Base-by-base conservation (phyloP, 2,797 vertebrate species). In the Hemibagrus guttatus region DNA sequence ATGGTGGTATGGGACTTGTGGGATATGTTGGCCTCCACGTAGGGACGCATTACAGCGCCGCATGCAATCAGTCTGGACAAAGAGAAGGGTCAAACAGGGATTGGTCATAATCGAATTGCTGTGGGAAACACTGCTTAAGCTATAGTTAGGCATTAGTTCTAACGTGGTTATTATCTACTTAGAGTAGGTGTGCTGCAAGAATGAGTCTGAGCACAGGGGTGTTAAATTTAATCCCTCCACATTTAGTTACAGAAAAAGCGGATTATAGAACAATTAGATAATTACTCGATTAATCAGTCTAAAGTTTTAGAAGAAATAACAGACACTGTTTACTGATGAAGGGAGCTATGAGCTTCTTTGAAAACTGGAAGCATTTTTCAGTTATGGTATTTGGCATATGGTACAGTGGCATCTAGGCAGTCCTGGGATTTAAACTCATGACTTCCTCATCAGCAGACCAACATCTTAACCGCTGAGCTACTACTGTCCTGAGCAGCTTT, bases 1-100 rank as follows among this genome's bases (percentile, higher is more conserved):
- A 99, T 98, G 92, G 98, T 99, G 79, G 98, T 99, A 94, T 99
- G 97, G 52, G 98, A 99, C 91, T 99, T 99, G 93, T 99, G 98
- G 75, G 98, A 99, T 92, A 99, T 99, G 92, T 99, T 99, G 89
- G 98, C 98, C 90, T 99, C 98, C 93, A 99, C 97, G 0, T 99
- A 99, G 2, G 98, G 98, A 0, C 97, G 94, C 97, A 97, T 99
- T 85, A 98, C 96, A 0, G 97, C 98, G 0, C 98, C 98, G 0
- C 97, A 98, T 1, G 98, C 96, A 2, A 99, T 99, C 71, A 99
- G 94, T 79, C 98, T 99, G 93, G n/a, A 87, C 31, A 80, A 17
- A 78, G 39, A 49, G 19, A 19, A 42, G 23, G 6, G 66, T 28
- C n/a, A 54, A 11, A 66, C 14, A 17, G 26, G 5, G 39, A 61